Evolutionary conservation across 1,140 invertebrate species (phyloP).

Genomic region (Caenorhabditis tropicalis): DNA sequence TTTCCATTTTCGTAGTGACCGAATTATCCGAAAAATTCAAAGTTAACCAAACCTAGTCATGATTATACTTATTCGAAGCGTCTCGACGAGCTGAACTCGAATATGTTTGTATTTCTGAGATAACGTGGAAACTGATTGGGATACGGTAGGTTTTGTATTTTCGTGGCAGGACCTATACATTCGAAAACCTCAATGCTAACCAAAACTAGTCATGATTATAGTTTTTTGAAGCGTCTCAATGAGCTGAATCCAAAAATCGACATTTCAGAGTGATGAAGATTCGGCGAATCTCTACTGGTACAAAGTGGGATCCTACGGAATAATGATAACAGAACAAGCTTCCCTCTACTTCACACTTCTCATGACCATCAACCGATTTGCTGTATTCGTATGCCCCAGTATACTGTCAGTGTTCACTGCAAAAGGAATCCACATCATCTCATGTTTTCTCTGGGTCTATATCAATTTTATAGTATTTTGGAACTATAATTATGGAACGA

Average conservation of each 20-base stretch:
- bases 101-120: too few species aligned
- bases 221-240: too few species aligned
- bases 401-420: not conserved
- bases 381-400: slow-evolving; percentile 32
- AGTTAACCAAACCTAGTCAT: too few species aligned
- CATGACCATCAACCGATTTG: slow-evolving; percentile 48
- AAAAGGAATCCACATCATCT: slow-evolving; percentile 25
- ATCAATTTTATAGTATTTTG: slow-evolving; percentile 37
- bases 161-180: too few species aligned
- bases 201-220: too few species aligned
- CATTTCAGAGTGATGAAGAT: slow-evolving; percentile 9
- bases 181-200: too few species aligned
- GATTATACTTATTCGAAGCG: too few species aligned
- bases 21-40: too few species aligned
- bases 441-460: slow-evolving; percentile 22
- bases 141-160: too few species aligned
- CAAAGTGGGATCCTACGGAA: slow-evolving; percentile 15
- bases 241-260: not conserved
- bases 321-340: slow-evolving; percentile 25
- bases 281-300: not conserved
- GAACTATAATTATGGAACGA: slow-evolving; percentile 39
- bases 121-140: too few species aligned
- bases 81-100: too few species aligned
- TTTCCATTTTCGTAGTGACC: too few species aligned
- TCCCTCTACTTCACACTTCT: slow-evolving; percentile 44